Percentiles rank a stretch among this genome's conserved stretches.
Conservation (phyloP, 2,888 invertebrate genomes). For the Phymatocera aterrima region DNA sequence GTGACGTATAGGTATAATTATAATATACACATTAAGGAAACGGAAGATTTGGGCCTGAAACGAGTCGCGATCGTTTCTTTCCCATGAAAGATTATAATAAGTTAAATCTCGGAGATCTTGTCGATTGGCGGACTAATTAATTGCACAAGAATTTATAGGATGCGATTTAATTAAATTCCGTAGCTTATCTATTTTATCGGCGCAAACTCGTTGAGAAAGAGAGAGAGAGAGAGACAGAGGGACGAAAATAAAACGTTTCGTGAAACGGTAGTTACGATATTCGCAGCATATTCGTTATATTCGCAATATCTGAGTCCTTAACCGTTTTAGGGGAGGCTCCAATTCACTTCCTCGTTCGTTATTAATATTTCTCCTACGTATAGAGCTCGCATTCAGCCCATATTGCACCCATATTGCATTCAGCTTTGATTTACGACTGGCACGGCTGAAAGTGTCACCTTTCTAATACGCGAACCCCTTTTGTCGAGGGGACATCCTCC, state of each 20-base stretch:
- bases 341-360: constrained; percentile 18
- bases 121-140: not conserved
- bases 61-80: not conserved
- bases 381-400: not conserved
- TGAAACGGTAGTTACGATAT: not conserved
- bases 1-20: not conserved
- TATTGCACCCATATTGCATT: constrained; percentile 44
- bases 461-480: not conserved
- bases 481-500: constrained; percentile 25
- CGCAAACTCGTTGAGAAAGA: not conserved
- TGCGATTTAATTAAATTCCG: constrained; percentile 1
- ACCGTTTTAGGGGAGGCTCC: constrained; percentile 10
- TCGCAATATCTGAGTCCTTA: constrained; percentile 19
- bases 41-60: not conserved
- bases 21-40: not conserved
- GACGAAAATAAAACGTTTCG: not conserved
- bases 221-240: not conserved
- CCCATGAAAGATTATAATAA: no score
- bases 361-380: constrained; percentile 27
- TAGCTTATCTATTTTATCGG: not conserved
- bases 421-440: constrained; percentile 39
- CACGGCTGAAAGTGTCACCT: constrained; percentile 17
- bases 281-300: constrained; percentile 3
- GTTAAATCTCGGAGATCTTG: not conserved
- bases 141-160: not conserved